These are phyloP conservation scores for Hypselothyrea guttata DNA, from an alignment of 2,888 invertebrate species.

Conservation along the genomic window DNA sequence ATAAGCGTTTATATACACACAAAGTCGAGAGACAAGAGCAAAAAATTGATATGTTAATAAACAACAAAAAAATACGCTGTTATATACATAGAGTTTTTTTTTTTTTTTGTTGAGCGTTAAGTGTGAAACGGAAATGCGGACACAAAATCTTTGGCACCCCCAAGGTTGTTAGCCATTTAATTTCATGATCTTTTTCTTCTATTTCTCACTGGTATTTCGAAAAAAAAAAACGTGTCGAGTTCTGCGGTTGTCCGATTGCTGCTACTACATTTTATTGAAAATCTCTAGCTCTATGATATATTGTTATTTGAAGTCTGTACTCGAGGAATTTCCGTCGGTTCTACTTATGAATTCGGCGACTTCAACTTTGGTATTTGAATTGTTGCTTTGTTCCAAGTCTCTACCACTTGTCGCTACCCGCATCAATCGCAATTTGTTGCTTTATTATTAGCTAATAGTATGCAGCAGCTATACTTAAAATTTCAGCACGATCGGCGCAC, in stretches of 20 bases:
- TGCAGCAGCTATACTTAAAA: no score
- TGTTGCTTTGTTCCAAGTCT: no score
- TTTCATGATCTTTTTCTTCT: slow-evolving; percentile 70
- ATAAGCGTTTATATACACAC: neutral
- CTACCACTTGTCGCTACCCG: no score
- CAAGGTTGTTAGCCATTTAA: slow-evolving; percentile 67
- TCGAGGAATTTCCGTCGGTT: no score
- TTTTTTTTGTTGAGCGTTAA: slow-evolving; percentile 36
- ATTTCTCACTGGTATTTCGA: slow-evolving; percentile 9
- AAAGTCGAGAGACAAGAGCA: neutral
- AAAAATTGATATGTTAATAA: slow-evolving; percentile 43
- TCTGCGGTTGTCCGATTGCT: slow-evolving; percentile 51
- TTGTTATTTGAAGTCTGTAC: neutral
- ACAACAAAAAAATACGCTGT: slow-evolving; percentile 12
- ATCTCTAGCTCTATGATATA: slow-evolving; percentile 3
- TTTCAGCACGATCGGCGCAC: no score
- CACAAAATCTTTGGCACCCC: slow-evolving; percentile 54
- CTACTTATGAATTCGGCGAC: no score
- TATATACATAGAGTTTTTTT: slow-evolving; percentile 25
- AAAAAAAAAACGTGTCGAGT: slow-evolving; percentile 58
- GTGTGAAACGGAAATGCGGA: slow-evolving; percentile 76
- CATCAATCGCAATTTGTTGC: no score
- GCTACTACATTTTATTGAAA: slow-evolving; percentile 13
- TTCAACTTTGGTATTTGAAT: no score
- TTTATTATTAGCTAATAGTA: no score